Evolutionary conservation across 2,113 vertebrate genomes (phyloP).

Genomic region (Pomatostomus ruficeps): DNA sequence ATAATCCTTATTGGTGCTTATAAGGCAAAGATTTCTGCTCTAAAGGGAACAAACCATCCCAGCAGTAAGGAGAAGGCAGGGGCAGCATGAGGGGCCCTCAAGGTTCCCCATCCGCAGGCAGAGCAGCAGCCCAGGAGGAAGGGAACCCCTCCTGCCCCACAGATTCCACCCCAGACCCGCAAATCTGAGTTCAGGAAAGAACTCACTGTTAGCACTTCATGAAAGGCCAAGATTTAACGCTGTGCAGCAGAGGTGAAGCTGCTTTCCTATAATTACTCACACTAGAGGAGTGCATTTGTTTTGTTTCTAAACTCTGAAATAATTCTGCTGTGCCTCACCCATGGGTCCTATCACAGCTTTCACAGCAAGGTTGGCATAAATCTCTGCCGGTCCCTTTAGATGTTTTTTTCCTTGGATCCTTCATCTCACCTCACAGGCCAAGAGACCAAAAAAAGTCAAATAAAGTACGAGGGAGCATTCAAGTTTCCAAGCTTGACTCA

Average conservation of each 20-base stretch:
- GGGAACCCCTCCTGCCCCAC: neutral
- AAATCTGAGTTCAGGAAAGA: neutral
- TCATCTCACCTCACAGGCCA: neutral
- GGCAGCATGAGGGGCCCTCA: neutral
- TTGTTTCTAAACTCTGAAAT: neutral
- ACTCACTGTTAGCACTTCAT: fast-evolving
- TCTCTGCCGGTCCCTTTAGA: neutral
- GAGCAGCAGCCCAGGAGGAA: neutral
- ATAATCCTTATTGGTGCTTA: neutral
- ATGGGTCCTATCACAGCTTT: neutral
- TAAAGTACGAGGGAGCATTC: neutral
- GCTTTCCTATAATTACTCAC: neutral
- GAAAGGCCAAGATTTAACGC: neutral
- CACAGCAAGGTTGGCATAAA: neutral
- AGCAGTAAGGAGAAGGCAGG: too few species aligned
- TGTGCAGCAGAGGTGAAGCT: neutral
- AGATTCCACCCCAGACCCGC: neutral
- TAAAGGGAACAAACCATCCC: neutral
- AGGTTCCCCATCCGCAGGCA: neutral
- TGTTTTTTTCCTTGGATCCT: neutral
- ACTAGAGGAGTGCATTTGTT: neutral
- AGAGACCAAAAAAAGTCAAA: neutral
- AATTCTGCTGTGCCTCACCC: neutral
- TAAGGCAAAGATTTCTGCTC: neutral
- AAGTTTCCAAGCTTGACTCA: neutral